These are phyloP conservation scores for Aramus guarauna DNA, from an alignment of 2,113 vertebrate genomes.

Conservation along the genomic window DNA sequence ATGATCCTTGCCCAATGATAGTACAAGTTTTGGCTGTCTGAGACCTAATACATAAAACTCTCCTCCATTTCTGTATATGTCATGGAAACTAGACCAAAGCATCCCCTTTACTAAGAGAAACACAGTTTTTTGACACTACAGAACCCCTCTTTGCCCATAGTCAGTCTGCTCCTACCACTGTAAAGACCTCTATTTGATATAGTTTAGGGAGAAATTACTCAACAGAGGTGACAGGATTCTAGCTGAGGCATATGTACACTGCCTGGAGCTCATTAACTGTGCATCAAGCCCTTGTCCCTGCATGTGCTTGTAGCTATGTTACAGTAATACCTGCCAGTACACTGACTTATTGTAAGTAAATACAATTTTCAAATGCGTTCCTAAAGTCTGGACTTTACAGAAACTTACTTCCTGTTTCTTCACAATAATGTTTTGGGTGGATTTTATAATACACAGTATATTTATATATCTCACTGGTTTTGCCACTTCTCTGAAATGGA, in stretches of 20 bases:
- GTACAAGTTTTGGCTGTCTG: neutral
- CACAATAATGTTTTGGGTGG: neutral
- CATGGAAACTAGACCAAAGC: neutral
- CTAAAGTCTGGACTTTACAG: neutral
- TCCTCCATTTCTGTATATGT: neutral
- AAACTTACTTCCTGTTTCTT: neutral
- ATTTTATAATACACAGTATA: neutral
- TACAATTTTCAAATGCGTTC: neutral
- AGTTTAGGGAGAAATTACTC: neutral
- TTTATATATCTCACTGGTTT: neutral
- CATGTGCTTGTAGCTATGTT: rapidly evolving
- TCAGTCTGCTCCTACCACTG: neutral
- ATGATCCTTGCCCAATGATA: neutral
- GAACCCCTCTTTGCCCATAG: rapidly evolving
- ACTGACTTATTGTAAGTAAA: neutral
- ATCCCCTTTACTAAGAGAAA: neutral
- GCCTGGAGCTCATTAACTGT: neutral
- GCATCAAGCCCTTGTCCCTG: neutral
- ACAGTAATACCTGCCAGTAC: neutral
- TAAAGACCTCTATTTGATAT: neutral
- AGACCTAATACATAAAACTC: neutral
- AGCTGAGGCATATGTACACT: neutral
- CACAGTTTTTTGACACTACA: neutral
- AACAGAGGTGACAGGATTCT: neutral
- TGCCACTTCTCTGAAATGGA: neutral